phyloP scores from a whole-genome alignment of 2,888 invertebrate species.

The Rhabditoides inermis region DNA sequence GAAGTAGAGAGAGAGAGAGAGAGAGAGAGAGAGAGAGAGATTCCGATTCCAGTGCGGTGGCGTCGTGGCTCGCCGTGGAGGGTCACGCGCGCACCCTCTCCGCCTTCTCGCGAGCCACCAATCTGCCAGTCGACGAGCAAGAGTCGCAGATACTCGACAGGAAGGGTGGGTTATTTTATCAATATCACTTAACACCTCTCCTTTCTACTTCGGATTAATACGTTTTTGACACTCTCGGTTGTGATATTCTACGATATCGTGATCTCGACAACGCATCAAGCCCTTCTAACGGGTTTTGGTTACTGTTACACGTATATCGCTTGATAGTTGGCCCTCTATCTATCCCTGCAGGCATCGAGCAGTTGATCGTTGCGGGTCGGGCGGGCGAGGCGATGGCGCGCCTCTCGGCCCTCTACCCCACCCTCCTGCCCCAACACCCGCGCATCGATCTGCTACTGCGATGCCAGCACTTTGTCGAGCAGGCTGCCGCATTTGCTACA shows the following conservation, averaged over 20 bases:
- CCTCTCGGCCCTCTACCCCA: not conserved
- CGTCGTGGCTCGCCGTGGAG: constrained; percentile 92
- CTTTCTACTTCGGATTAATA: too few species aligned
- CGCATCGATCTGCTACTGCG: not conserved
- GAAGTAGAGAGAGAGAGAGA: too few species aligned
- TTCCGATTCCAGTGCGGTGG: constrained; percentile 84
- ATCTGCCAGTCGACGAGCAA: not conserved
- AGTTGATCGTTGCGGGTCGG: not conserved
- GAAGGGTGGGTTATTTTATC: too few species aligned
- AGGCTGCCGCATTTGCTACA: not conserved
- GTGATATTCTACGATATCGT: too few species aligned
- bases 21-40: too few species aligned
- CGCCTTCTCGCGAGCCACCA: constrained; percentile 82
- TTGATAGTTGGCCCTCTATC: not conserved
- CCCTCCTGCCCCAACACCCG: not conserved
- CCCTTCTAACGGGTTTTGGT: too few species aligned
- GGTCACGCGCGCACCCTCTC: constrained; percentile 91
- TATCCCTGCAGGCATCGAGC: not conserved
- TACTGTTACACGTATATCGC: too few species aligned
- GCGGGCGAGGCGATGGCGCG: not conserved
- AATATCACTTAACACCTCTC: too few species aligned
- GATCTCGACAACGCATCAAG: too few species aligned
- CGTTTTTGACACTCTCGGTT: too few species aligned
- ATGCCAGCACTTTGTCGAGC: not conserved
- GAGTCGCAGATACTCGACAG: not conserved